Conservation (phyloP, 2,113 vertebrate species). For the Epinephelus cyanopodus region DNA sequence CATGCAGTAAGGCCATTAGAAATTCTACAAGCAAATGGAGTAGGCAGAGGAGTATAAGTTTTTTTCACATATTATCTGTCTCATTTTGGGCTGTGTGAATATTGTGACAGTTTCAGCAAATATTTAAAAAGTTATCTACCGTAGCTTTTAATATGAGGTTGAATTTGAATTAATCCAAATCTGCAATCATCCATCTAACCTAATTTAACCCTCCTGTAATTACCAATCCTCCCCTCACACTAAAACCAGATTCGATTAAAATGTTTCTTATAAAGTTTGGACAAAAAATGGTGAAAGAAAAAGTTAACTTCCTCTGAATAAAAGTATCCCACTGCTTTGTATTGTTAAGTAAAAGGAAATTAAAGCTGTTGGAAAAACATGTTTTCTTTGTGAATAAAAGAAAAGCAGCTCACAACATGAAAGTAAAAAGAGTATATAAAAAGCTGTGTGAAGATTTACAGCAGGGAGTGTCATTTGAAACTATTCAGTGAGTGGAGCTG, state of each 20-base stretch:
- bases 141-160: not conserved
- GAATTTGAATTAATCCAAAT: slow-evolving; percentile 36
- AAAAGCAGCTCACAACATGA: slow-evolving; percentile 6
- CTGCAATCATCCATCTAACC: slow-evolving; percentile 32
- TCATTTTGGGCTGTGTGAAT: too few species aligned
- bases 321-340: slow-evolving; percentile 11
- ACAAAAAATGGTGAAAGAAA: not conserved
- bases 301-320: slow-evolving; percentile 23
- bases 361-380: not conserved
- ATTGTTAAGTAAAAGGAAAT: slow-evolving; percentile 15
- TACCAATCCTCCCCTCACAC: slow-evolving; percentile 11
- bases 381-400: not conserved
- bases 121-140: too few species aligned
- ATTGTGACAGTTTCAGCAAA: too few species aligned
- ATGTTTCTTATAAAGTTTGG: too few species aligned
- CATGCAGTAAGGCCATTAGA: too few species aligned
- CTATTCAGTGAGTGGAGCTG: not conserved
- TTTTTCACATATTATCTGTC: too few species aligned
- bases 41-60: too few species aligned
- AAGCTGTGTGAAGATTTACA: not conserved
- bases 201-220: slow-evolving; percentile 24
- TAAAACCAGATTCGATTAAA: slow-evolving; percentile 25
- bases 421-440: not conserved
- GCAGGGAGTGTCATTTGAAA: not conserved
- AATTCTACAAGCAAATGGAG: too few species aligned